Evolutionary conservation across 2,797 vertebrate species (phyloP).

Genomic region (Sparidentex hasta): DNA sequence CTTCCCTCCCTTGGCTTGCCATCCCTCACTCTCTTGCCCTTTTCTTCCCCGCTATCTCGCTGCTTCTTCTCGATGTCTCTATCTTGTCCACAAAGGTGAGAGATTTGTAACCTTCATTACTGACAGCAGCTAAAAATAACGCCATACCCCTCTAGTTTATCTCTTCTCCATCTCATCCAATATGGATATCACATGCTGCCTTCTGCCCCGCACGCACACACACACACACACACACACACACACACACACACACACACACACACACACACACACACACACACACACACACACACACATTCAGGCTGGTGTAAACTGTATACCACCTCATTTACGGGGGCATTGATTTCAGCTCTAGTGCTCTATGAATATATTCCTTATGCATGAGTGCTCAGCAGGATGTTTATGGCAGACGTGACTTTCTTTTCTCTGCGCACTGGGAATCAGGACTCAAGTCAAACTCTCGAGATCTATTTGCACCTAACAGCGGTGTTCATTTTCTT

Average conservation of each 20-base stretch:
- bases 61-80: conserved; percentile 31
- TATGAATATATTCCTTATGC: conserved; percentile 70
- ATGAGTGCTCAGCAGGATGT: conserved; percentile 61
- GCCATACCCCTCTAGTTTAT: conserved; percentile 59
- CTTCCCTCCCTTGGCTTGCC: conserved; percentile 22
- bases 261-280: conserved; percentile 37
- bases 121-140: conserved; percentile 74
- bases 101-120: conserved; percentile 70
- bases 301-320: conserved; percentile 65
- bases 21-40: conserved; percentile 40
- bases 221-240: conserved; percentile 66
- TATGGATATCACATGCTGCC: conserved; percentile 66
- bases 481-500: conserved; percentile 53
- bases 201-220: conserved; percentile 38
- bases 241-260: conserved; percentile 64
- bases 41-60: conserved; percentile 35
- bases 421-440: conserved; percentile 24
- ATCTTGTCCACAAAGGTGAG: conserved; percentile 61
- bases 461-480: conserved; percentile 44
- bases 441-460: conserved; percentile 57
- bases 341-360: conserved; percentile 70
- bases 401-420: conserved; percentile 39
- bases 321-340: conserved; percentile 77
- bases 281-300: not conserved
- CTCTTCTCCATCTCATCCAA: conserved; percentile 66